phyloP scores from a whole-genome alignment of 2,888 invertebrate species.

The Endotricha flammealis region DNA sequence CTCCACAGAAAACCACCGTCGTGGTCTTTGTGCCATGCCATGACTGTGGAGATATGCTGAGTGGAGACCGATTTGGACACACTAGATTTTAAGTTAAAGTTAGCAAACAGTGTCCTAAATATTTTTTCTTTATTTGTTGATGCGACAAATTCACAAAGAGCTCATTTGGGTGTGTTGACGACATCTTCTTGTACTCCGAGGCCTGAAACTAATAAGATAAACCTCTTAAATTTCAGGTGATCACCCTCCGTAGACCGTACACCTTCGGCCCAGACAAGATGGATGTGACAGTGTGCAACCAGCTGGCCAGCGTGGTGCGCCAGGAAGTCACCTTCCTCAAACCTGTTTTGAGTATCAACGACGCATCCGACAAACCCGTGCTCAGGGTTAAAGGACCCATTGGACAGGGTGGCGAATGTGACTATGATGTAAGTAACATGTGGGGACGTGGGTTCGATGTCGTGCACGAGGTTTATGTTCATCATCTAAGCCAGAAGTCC shows the following conservation, averaged over 20 bases:
- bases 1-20: no score
- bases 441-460: neutral
- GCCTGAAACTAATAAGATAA: neutral
- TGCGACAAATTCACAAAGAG: no score
- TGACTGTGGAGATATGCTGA: no score
- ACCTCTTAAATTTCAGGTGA: conserved; percentile 31
- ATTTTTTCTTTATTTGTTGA: no score
- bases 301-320: conserved; percentile 39
- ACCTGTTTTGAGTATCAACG: conserved; percentile 41
- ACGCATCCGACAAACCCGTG: conserved; percentile 31
- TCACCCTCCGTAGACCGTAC: conserved; percentile 41
- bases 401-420: conserved; percentile 27
- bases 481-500: no score
- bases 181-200: neutral
- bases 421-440: conserved; percentile 31
- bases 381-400: conserved; percentile 44
- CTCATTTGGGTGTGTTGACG: neutral
- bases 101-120: no score
- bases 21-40: no score
- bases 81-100: no score
- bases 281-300: conserved; percentile 36
- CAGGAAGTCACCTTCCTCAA: conserved; percentile 44
- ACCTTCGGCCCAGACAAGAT: conserved; percentile 44
- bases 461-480: no score
- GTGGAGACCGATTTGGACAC: no score